A percentile compares a stretch with the other conserved stretches of the same genome.
Conservation (phyloP, 2,797 vertebrate genomes). For the Tangara arthus region DNA sequence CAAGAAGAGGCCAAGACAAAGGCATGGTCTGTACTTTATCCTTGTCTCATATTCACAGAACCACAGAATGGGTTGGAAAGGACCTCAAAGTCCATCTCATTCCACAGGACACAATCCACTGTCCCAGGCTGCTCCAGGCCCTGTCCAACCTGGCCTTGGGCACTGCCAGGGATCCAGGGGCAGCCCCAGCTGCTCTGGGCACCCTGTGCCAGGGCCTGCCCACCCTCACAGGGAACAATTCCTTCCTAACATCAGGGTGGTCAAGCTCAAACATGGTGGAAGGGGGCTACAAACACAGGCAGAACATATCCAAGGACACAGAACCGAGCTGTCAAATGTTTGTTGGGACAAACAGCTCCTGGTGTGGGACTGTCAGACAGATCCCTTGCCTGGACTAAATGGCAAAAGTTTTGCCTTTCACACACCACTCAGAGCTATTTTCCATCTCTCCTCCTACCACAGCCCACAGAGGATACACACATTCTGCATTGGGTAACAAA, state of each 20-base stretch:
- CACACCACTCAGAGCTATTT: neutral
- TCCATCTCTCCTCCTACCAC: neutral
- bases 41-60: neutral
- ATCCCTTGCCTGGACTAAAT: neutral
- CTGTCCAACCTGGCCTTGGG: fast-evolving
- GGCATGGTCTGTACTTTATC: neutral
- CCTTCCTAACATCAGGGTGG: neutral
- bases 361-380: neutral
- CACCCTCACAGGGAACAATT: neutral
- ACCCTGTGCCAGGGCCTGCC: neutral
- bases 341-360: neutral
- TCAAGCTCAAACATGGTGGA: neutral
- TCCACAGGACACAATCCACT: neutral
- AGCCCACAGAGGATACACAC: neutral
- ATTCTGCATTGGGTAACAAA: neutral
- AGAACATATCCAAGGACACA: neutral
- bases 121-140: neutral
- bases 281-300: neutral
- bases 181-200: neutral
- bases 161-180: neutral
- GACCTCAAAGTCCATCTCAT: neutral
- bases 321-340: fast-evolving
- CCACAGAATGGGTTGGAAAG: neutral
- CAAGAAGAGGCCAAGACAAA: neutral
- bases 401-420: neutral